A percentile compares a stretch with the other conserved stretches of the same genome.
Evolutionary conservation across 2,113 vertebrate genomes (phyloP).

Genomic region (Amblyopsis rosae): DNA sequence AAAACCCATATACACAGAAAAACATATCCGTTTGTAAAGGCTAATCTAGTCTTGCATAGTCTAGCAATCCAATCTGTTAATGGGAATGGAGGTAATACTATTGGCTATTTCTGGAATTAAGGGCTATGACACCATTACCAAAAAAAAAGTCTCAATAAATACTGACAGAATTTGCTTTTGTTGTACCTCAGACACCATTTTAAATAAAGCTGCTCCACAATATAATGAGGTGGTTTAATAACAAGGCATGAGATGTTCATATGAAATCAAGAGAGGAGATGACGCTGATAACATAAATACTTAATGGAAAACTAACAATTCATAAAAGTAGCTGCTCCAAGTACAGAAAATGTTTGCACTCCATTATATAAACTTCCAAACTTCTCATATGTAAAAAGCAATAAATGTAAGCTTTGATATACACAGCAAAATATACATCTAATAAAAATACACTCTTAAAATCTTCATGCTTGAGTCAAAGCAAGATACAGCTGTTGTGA

Average conservation of each 20-base stretch:
- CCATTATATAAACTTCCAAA: conserved; percentile 53
- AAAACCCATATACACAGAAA: neutral
- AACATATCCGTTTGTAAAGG: neutral
- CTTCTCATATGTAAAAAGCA: conserved; percentile 31
- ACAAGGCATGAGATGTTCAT: neutral
- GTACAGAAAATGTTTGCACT: conserved; percentile 63
- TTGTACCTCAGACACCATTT: too few relatives aligned
- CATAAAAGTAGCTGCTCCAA: conserved; percentile 59
- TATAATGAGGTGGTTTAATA: neutral
- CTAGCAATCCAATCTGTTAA: too few relatives aligned
- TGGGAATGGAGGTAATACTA: too few relatives aligned
- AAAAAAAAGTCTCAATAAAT: too few relatives aligned
- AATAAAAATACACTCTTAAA: conserved; percentile 75
- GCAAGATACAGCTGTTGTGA: conserved; percentile 45
- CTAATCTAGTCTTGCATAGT: neutral
- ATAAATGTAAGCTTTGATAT: conserved; percentile 42
- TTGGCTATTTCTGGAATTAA: too few relatives aligned
- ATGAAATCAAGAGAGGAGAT: neutral
- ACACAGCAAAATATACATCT: conserved; percentile 75
- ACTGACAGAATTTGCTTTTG: too few relatives aligned
- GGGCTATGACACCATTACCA: too few relatives aligned
- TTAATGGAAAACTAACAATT: conserved; percentile 21
- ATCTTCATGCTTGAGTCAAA: conserved; percentile 30
- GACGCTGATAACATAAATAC: neutral
- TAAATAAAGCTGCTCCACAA: too few relatives aligned